Percentiles rank a stretch among this genome's conserved stretches.
phyloP scores from a whole-genome alignment of 2,797 vertebrate genomes.

The Anisognathus igniventris region DNA sequence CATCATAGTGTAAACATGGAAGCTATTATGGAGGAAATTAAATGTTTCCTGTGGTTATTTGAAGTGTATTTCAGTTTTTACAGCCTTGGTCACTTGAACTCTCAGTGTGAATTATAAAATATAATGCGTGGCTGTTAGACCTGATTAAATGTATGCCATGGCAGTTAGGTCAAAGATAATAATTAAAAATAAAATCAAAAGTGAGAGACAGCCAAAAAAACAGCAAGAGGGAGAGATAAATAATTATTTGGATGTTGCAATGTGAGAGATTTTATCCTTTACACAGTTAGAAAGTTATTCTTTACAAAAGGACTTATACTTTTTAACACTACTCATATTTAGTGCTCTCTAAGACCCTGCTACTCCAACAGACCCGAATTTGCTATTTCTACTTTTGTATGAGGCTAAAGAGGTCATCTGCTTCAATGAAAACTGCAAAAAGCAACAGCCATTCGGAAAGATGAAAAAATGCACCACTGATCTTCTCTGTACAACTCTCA shows the following conservation, averaged over 20 bases:
- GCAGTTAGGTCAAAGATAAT: not conserved
- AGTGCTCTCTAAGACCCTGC: not conserved
- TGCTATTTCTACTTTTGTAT: not conserved
- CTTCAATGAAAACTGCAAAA: not conserved
- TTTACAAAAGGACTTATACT: not conserved
- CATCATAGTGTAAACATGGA: not conserved
- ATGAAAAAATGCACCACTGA: not conserved
- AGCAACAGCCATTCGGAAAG: not conserved
- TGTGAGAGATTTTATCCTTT: not conserved
- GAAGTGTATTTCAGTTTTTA: not conserved
- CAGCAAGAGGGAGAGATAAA: not conserved
- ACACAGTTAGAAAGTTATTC: not conserved
- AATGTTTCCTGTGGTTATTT: not conserved
- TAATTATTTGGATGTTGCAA: not conserved
- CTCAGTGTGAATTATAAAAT: not conserved
- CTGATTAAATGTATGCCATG: not conserved
- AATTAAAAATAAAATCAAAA: not conserved
- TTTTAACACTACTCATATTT: not conserved
- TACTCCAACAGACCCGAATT: not conserved
- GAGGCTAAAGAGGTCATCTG: not conserved
- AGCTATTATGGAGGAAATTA: not conserved
- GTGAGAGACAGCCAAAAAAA: not conserved
- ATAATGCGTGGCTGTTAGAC: not conserved
- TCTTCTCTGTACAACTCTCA: not conserved
- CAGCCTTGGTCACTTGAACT: not conserved